Percentiles rank a stretch among this genome's conserved stretches.
Conservation (phyloP, 2,888 invertebrate genomes). For the Rotaria macrura region DNA sequence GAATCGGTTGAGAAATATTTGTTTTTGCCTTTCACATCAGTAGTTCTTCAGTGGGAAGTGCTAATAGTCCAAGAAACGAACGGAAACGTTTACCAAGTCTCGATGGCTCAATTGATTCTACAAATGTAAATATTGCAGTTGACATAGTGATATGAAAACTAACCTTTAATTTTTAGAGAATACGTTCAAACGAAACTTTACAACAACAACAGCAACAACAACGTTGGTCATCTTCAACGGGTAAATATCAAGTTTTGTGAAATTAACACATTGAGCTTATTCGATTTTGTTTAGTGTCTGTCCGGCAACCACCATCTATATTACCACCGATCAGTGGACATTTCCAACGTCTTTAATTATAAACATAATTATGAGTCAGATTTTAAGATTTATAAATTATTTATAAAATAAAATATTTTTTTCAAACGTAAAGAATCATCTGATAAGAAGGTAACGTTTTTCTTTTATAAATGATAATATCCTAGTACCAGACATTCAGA, state of each 20-base stretch:
- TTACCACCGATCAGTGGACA: background rate
- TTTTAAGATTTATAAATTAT: background rate
- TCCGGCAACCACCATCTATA: background rate
- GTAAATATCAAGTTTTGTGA: background rate
- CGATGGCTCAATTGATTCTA: background rate
- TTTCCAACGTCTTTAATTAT: background rate
- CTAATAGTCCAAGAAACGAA: background rate
- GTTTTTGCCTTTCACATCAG: background rate
- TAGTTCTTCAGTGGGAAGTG: background rate
- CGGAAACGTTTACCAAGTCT: background rate
- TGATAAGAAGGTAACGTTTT: background rate
- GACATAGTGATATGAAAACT: background rate
- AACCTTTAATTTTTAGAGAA: background rate
- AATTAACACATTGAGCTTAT: background rate
- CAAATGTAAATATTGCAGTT: background rate
- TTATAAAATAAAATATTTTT: background rate
- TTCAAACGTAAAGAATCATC: too few species aligned
- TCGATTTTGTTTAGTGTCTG: background rate
- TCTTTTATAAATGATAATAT: background rate
- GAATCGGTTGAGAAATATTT: background rate
- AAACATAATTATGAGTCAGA: background rate
- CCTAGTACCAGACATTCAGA: too few species aligned
- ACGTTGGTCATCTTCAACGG: background rate
- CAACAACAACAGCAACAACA: background rate
- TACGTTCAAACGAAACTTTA: background rate